Evolutionary conservation across 2,797 vertebrate genomes (phyloP), one percentile per base, ranked within the genome.

Genomic region (Takifugu rubripes): DNA sequence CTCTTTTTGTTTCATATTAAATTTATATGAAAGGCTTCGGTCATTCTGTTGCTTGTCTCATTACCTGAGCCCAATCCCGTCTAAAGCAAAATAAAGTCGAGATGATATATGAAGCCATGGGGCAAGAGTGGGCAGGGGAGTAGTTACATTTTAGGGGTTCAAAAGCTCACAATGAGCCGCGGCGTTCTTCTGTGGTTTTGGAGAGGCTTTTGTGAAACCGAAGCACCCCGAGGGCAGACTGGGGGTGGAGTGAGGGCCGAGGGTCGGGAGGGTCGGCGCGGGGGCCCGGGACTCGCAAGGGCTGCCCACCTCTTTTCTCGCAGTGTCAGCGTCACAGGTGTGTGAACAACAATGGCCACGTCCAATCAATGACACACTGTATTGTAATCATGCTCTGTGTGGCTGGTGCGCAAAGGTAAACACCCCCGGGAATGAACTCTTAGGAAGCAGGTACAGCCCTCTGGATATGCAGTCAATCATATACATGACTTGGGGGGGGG

Each of bases 311-410:
- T 59, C 64, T 70, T 83, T 83, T 81, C 81, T 77, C 69, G 77
- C 72, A 59, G 70, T 57, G 75, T 75, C 74, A 63, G 75, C 59
- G 26, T 68, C 82, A 85, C 79, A 88, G 85, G 85, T 89, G 84
- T 84, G 81, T 61, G 77, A 74, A 59, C 29, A 25, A 83, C 75
- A 78, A 75, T 78, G 74, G 6, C 73, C 75, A 3, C 67, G 80
- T 68, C 83, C 55, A 82, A 86, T 88, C 84, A 84, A 67, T 87
- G 77, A 74, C 82, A 79, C 68, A 74, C 84, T 84, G 73, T 80
- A 87, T 85, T 84, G 75, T 85, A 82, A 86, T 84, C 15, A 57
- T 73, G 68, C 49, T 78, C 71, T 84, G 75, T 81, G 64, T 53
- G 70, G 51, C 67, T 50, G 68, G 6, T 52, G 51, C 66, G 70